phyloP scores from a whole-genome alignment of 2,888 invertebrate genomes.

The Hoplodrina blanda region DNA sequence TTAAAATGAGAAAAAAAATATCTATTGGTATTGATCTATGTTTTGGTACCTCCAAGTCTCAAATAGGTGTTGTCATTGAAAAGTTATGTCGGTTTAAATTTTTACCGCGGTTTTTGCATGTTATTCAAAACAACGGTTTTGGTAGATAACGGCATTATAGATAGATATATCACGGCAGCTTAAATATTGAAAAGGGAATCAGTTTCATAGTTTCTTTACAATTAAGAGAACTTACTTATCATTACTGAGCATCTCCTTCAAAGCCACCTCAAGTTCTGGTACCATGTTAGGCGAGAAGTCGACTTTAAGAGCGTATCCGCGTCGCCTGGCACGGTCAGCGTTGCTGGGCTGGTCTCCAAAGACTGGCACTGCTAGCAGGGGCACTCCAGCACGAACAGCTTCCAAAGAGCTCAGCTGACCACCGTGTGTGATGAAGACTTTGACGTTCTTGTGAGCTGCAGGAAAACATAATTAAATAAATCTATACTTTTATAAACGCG shows the following conservation, averaged over 20 bases:
- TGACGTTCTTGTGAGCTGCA: conserved; percentile 72
- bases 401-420: conserved; percentile 74
- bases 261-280: conserved; percentile 61
- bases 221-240: conserved; percentile 64
- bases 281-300: conserved; percentile 66
- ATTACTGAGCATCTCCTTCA: conserved; percentile 71
- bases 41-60: too few relatives aligned
- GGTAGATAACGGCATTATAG: too few relatives aligned
- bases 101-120: too few relatives aligned
- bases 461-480: neutral
- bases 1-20: too few relatives aligned
- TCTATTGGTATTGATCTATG: too few relatives aligned
- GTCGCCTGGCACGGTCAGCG: conserved; percentile 66
- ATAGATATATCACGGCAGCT: too few relatives aligned
- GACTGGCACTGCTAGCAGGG: conserved; percentile 76
- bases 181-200: too few relatives aligned
- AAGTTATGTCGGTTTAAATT: too few relatives aligned
- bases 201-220: too few relatives aligned
- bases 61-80: too few relatives aligned
- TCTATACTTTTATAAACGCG: too few relatives aligned
- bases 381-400: conserved; percentile 74
- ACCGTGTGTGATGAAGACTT: conserved; percentile 75
- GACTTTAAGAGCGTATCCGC: conserved; percentile 72
- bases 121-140: too few relatives aligned
- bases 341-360: conserved; percentile 81